Base-by-base conservation (phyloP, 2,797 vertebrate genomes). In the Mastacembelus armatus region DNA sequence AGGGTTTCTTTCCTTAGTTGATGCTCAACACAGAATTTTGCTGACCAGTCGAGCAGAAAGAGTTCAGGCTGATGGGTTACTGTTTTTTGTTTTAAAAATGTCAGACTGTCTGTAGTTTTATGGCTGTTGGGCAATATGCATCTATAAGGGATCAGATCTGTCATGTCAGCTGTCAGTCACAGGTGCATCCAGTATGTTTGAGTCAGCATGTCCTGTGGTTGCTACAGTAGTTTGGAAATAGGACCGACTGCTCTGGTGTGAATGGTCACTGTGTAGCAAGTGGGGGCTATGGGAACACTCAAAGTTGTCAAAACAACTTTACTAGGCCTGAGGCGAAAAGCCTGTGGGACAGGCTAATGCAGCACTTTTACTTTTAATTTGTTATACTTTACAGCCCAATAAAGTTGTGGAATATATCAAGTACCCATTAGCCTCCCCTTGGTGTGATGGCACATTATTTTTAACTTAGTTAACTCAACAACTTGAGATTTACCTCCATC, bases 231-330 rank as follows among this genome's bases (percentile, higher is more conserved):
- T 48, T 48, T 12, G 27, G 42, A 51, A 63, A 59, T 38, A 59
- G 27, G 39, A 67, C 56, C 2, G 36, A 54, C 64, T 49, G 19
- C 36, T 51, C n/a, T 52, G 30, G 65, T 60, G 55, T 62, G 62
- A 63, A 29, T 32, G 65, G 66, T 61, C 18, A 49, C 49, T 36
- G 59, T 59, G 71, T 29, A 52, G 55, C 8, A 29, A 81, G 47
- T 48, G 33, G 64, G 49, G 74, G 66, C 61, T 35, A 47, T 54
- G 52, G 47, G 18, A 77, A 72, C 69, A n/a, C n/a, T n/a, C n/a
- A n/a, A n/a, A n/a, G n/a, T n/a, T 86, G 67, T 79, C 79, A 85
- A 76, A 84, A 79, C 58, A 81, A 39, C 66, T 81, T 84, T 56
- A 70, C 59, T 36, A 22, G 59, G 65, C 70, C 72, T 30, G 44